Conservation (phyloP, 1,140 invertebrate genomes). For the Drosophila pachea region DNA sequence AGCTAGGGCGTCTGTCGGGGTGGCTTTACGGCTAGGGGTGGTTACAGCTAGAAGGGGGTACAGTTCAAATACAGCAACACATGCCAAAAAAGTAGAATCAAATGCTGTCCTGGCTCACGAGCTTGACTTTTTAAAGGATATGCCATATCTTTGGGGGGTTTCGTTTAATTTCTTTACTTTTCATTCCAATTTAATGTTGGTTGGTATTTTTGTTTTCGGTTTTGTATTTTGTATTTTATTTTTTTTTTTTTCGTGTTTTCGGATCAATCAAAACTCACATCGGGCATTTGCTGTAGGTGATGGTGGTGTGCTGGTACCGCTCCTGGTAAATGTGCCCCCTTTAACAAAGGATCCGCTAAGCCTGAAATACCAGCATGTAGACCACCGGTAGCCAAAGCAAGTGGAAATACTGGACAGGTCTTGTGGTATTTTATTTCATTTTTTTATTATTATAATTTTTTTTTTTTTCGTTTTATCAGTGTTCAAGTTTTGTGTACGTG, state of each 20-base stretch:
- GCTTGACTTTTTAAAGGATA: conserved; percentile 8
- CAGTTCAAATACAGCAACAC: conserved; percentile 32
- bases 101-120: conserved; percentile 32
- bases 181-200: conserved; percentile 3
- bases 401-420: conserved; percentile 79
- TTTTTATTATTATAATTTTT: conserved; percentile 25
- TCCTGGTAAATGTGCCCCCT: conserved; percentile 88
- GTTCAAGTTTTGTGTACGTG: conserved; percentile 24
- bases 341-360: conserved; percentile 86
- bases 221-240: conserved; percentile 33
- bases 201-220: conserved; percentile 29
- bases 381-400: conserved; percentile 78
- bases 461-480: conserved; percentile 22
- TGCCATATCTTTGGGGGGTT: background rate
- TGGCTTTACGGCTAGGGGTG: conserved; percentile 17
- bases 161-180: conserved; percentile 4
- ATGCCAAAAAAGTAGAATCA: conserved; percentile 37
- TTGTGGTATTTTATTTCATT: conserved; percentile 47
- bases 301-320: conserved; percentile 88
- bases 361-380: conserved; percentile 82
- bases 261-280: conserved; percentile 78
- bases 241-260: conserved; percentile 42
- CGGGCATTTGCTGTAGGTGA: conserved; percentile 82
- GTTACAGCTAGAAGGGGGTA: conserved; percentile 1
- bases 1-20: background rate